phyloP scores from a whole-genome alignment of 2,888 invertebrate species.

The Cheiracanthium punctorium region DNA sequence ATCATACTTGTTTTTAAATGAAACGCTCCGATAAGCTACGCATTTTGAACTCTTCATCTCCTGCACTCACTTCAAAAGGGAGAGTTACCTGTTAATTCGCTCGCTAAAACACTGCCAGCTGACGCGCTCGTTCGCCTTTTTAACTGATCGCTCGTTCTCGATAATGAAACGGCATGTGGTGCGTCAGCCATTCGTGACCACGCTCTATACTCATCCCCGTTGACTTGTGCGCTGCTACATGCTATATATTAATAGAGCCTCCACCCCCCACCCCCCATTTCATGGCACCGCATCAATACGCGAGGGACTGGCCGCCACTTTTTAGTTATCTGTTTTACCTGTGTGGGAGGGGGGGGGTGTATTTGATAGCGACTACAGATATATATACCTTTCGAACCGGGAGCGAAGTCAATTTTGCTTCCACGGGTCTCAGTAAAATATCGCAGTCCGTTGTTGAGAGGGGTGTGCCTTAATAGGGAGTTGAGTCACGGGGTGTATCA shows the following conservation, averaged over 20 bases:
- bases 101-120: not conserved
- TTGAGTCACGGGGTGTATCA: not conserved
- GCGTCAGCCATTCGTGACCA: slow-evolving; percentile 43
- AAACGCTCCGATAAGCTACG: no score
- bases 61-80: no score
- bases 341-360: not conserved
- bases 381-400: not conserved
- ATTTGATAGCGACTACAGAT: no score
- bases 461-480: not conserved
- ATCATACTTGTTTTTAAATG: no score
- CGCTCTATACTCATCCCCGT: not conserved
- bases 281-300: no score
- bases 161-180: slow-evolving; percentile 37
- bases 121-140: not conserved
- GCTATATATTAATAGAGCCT: slow-evolving; percentile 3
- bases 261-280: not conserved
- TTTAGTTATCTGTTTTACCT: not conserved
- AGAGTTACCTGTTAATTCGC: not conserved
- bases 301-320: not conserved
- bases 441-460: not conserved
- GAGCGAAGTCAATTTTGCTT: not conserved
- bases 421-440: not conserved
- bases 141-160: slow-evolving; percentile 19
- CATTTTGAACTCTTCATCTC: no score
- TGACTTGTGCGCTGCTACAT: slow-evolving; percentile 3